These are phyloP conservation scores for Catostomus latipinnis DNA, from an alignment of 2,797 vertebrate genomes.

Conservation along the genomic window DNA sequence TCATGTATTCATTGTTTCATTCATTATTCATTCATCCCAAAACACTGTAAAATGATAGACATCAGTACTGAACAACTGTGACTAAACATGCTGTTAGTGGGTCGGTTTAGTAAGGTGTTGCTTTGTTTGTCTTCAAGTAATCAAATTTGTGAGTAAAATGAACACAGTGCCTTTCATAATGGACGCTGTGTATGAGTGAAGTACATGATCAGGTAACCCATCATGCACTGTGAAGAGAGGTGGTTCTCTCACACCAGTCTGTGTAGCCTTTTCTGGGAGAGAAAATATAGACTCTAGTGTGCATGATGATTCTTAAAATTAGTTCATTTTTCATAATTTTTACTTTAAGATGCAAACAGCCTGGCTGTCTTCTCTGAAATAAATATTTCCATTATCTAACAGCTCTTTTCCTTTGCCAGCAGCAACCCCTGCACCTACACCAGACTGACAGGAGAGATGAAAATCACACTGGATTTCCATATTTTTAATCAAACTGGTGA, in stretches of 20 bases:
- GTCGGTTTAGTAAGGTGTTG: conserved; percentile 10
- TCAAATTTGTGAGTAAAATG: conserved; percentile 52
- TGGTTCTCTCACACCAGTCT: conserved; percentile 48
- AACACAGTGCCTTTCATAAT: conserved; percentile 34
- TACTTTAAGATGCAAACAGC: background rate
- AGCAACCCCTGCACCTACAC: background rate
- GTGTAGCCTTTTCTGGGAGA: conserved; percentile 18
- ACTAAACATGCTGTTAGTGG: conserved; percentile 13
- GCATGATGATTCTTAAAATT: conserved; percentile 3
- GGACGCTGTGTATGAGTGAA: conserved; percentile 29
- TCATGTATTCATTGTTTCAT: conserved; percentile 6
- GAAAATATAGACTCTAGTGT: background rate
- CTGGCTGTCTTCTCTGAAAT: background rate
- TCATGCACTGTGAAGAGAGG: conserved; percentile 41
- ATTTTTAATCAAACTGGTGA: conserved; percentile 33
- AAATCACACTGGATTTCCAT: conserved; percentile 51
- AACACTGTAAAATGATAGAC: conserved; percentile 23
- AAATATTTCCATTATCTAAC: conserved; percentile 38
- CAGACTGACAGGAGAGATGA: conserved; percentile 24
- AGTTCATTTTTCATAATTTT: background rate
- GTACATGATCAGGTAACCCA: conserved; percentile 54
- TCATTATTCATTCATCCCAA: conserved; percentile 26
- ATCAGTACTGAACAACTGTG: conserved; percentile 25
- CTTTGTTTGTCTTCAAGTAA: conserved; percentile 51
- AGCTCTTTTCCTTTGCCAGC: background rate